Evolutionary conservation across 2,888 invertebrate genomes (phyloP), one percentile per base, ranked within the genome.

Genomic region (Torymus auratus): DNA sequence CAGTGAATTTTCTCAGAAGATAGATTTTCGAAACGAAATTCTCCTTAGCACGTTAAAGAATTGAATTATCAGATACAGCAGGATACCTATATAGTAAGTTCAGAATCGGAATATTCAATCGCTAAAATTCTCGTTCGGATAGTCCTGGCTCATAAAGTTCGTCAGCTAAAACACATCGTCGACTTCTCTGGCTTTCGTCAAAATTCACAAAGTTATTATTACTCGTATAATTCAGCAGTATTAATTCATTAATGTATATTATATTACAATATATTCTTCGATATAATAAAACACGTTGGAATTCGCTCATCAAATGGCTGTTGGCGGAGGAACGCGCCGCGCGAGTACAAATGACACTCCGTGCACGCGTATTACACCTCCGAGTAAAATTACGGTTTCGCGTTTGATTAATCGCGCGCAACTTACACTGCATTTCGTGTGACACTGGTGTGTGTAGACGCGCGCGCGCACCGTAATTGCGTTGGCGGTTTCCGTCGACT

Each of bases 231-330:
- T 41, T 41, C 41, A 41, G 41, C 41, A 41, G 41, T 41, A 41
- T 41, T 41, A 41, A 41, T 41, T 41, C 41, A 41, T 61, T 5
- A 71, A 5, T 11, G 20, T 72, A 64, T 72, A 28, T 15, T 23
- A 15, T 20, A 2, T 52, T 53, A 13, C 3, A 15, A 61, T 20
- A 10, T 41, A 41, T 55, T 64, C 10, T 28, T 64, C 55, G n/a
- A 41, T 64, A 4, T 23, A 20, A 64, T 72, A 64, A 58, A 72
- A 64, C 72, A 72, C 64, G 41, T 64, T 64, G 53, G 55, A 55
- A 15, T 64, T 72, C 64, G 11, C 13, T 64, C 55, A n/a, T 41
- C 28, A 64, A 55, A 62, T 23, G 50, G 23, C 23, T 53, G 55
- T 64, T 41, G 41, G 41, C 41, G 41, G 41, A 41, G 7, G 41